Evolutionary conservation across 2,888 invertebrate genomes (phyloP).

Genomic region (Drymonia ruficornis): DNA sequence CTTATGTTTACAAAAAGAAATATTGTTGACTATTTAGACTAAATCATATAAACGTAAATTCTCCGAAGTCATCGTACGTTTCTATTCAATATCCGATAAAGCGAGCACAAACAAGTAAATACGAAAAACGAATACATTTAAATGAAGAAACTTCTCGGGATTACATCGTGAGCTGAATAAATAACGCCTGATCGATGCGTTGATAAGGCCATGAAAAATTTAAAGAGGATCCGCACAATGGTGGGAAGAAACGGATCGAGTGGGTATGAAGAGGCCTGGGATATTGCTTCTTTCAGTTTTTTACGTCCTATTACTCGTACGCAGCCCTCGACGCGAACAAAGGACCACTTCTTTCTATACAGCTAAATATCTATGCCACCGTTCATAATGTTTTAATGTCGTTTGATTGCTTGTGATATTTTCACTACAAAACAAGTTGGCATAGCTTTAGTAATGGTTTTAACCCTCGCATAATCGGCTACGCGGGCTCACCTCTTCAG

Average conservation of each 20-base stretch:
- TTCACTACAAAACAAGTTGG: slow-evolving; percentile 18
- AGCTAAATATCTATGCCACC: slow-evolving; percentile 43
- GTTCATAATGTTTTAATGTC: slow-evolving; percentile 45
- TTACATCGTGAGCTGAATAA: slow-evolving; percentile 77
- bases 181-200: slow-evolving; percentile 75
- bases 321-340: slow-evolving; percentile 60
- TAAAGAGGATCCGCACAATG: slow-evolving; percentile 67
- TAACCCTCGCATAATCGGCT: slow-evolving; percentile 20
- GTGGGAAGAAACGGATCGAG: slow-evolving; percentile 58
- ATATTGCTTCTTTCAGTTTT: slow-evolving; percentile 65
- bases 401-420: slow-evolving; percentile 51
- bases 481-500: slow-evolving; percentile 45
- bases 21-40: slow-evolving; percentile 9
- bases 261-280: slow-evolving; percentile 55
- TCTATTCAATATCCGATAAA: slow-evolving; percentile 65
- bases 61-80: slow-evolving; percentile 43
- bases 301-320: slow-evolving; percentile 59
- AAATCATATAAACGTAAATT: slow-evolving; percentile 41
- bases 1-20: background rate
- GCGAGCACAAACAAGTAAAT: slow-evolving; percentile 66
- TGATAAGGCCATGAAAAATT: slow-evolving; percentile 77
- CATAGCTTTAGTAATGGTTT: slow-evolving; percentile 14
- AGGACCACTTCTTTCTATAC: slow-evolving; percentile 59
- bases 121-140: slow-evolving; percentile 71
- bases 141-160: slow-evolving; percentile 75